Conservation (phyloP, 2,888 invertebrate genomes). For the Theretra japonica region DNA sequence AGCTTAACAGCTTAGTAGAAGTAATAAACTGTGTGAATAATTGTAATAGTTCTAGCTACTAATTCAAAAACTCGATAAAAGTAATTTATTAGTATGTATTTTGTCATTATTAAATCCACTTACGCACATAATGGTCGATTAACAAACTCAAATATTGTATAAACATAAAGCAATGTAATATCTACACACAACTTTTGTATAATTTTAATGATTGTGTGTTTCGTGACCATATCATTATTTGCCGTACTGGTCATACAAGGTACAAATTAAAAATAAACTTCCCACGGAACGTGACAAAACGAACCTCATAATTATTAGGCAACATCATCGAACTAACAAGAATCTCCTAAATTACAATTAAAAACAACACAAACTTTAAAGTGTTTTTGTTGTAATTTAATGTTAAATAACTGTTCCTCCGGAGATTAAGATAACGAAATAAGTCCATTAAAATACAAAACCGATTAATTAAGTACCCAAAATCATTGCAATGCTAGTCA, state of each 20-base stretch:
- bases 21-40: too few relatives aligned
- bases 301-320: background rate
- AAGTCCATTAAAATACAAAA: constrained; percentile 53
- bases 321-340: background rate
- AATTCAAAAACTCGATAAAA: background rate
- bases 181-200: background rate
- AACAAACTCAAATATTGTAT: background rate
- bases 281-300: background rate
- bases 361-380: constrained; percentile 7
- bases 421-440: constrained; percentile 41
- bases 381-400: constrained; percentile 18
- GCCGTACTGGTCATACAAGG: too few relatives aligned
- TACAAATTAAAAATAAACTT: background rate
- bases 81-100: background rate
- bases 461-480: constrained; percentile 51
- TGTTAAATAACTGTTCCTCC: constrained; percentile 11
- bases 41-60: background rate
- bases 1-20: too few relatives aligned
- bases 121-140: too few relatives aligned
- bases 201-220: background rate
- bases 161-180: background rate
- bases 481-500: constrained; percentile 52
- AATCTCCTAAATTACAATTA: constrained; percentile 16
- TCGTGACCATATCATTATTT: background rate
- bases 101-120: background rate